A percentile compares a stretch with the other conserved stretches of the same genome.
These are phyloP conservation scores for Pipa parva DNA, from an alignment of 2,113 vertebrate species.

Conservation along the genomic window DNA sequence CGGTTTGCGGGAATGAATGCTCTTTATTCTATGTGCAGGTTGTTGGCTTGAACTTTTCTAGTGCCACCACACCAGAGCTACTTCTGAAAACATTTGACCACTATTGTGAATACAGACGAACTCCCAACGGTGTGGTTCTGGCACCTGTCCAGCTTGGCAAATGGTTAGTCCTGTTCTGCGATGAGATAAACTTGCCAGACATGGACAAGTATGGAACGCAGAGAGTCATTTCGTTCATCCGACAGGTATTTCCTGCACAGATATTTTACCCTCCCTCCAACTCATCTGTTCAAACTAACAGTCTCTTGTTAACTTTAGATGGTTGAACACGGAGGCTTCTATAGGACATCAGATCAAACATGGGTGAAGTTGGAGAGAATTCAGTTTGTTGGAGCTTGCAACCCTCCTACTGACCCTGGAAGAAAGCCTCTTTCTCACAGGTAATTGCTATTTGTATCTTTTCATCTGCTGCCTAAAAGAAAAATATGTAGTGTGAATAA, in stretches of 20 bases:
- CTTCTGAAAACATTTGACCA: slow-evolving; percentile 98
- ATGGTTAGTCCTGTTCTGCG: slow-evolving; percentile 96
- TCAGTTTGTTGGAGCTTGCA: slow-evolving; percentile 97
- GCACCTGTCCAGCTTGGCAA: slow-evolving; percentile 96
- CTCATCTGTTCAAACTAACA: too few species aligned
- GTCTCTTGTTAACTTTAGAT: slow-evolving; percentile 65
- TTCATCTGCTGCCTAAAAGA: too few species aligned
- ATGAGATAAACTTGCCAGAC: slow-evolving; percentile 96
- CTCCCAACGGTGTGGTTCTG: slow-evolving; percentile 89
- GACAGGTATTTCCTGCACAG: slow-evolving; percentile 83
- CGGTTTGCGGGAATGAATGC: fast-evolving
- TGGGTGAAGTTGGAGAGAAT: slow-evolving; percentile 98
- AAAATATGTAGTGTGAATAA: too few species aligned
- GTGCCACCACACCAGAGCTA: slow-evolving; percentile 93
- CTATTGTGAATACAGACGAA: slow-evolving; percentile 95
- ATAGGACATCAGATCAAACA: slow-evolving; percentile 93
- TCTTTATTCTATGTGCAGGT: slow-evolving; percentile 61
- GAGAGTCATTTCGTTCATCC: slow-evolving; percentile 96
- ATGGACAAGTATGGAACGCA: slow-evolving; percentile 98
- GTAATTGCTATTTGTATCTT: too few species aligned
- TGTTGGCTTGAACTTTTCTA: slow-evolving; percentile 97
- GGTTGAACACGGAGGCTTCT: slow-evolving; percentile 98
- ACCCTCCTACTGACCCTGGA: slow-evolving; percentile 95
- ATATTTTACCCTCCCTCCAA: too few species aligned
- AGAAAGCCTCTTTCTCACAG: slow-evolving; percentile 94